Evolutionary conservation across 2,888 invertebrate species (phyloP), one percentile per base, ranked within the genome.

Genomic region (Pyralis farinalis): DNA sequence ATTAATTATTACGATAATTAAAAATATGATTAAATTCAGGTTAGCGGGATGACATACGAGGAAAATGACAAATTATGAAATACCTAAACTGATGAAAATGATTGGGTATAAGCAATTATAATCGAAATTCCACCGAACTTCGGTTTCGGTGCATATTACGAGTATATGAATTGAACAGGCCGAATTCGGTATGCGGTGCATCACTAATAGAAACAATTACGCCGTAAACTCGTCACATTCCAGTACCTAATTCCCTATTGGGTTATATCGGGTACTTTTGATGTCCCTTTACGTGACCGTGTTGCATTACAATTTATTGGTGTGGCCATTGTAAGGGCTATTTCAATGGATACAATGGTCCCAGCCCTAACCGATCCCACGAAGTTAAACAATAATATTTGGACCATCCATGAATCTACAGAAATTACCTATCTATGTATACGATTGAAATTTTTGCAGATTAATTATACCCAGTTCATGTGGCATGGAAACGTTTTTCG

Each of bases 301-400:
- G 62, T 63, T 68, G 58, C 66, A 56, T 68, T 70, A 68, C 71
- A 60, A 65, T 71, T 69, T 68, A 69, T 69, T 64, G 70, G 58
- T 64, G 55, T 54, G 49, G 55, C 74, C 60, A 76, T 83, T 81
- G 78, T 81, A 46, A 51, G 52, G 50, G 49, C 34, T 49, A 47
- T 58, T 65, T 69, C 69, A 75, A 75, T 74, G 59, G 63, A 57
- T 47, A 72, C 73, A 73, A 77, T 73, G 56, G 57, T 49, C 51
- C 44, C 56, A 61, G 50, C 68, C 71, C 71, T 63, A 63, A 60
- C 71, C 73, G 54, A 73, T 66, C 76, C 77, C 71, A 73, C 56
- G 55, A 61, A 63, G 58, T 57, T 64, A 67, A 73, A 80, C 74
- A 74, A 77, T 69, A 53, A 25, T 47, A 37, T 50, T 51, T 53